A percentile compares a stretch with the other conserved stretches of the same genome.
These are phyloP conservation scores for Sphaerophoria rueppellii DNA, from an alignment of 2,888 invertebrate genomes.

Conservation along the genomic window DNA sequence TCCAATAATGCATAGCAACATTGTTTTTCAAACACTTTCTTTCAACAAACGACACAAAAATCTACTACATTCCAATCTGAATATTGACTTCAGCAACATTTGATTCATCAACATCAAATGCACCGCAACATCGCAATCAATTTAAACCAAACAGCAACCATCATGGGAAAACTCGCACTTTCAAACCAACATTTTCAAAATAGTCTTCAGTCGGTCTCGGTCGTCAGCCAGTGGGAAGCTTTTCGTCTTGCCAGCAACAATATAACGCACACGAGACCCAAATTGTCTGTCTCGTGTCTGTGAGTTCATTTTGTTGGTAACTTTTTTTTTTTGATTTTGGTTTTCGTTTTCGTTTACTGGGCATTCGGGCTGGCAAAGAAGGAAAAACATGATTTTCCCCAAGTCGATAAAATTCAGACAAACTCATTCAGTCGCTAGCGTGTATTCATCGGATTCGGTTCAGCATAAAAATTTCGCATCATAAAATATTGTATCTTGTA, in stretches of 20 bases:
- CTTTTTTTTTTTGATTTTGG: slow-evolving; percentile 10
- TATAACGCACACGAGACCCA: slow-evolving; percentile 39
- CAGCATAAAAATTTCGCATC: slow-evolving; percentile 39
- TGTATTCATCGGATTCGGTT: slow-evolving; percentile 69
- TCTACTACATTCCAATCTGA: slow-evolving; percentile 9
- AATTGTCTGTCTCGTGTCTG: slow-evolving; percentile 19
- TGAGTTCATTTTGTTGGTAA: background rate
- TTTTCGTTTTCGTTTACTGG: background rate
- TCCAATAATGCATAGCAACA: slow-evolving; percentile 4
- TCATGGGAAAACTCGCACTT: slow-evolving; percentile 71
- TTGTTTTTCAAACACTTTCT: background rate
- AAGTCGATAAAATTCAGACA: slow-evolving; percentile 63
- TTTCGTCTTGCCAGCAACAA: slow-evolving; percentile 33
- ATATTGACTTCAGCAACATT: slow-evolving; percentile 42
- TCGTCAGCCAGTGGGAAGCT: slow-evolving; percentile 45
- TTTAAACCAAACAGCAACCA: slow-evolving; percentile 37
- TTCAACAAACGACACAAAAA: slow-evolving; percentile 2
- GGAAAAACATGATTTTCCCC: slow-evolving; percentile 70
- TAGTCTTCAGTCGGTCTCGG: slow-evolving; percentile 21
- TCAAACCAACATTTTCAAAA: slow-evolving; percentile 37
- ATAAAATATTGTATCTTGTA: background rate
- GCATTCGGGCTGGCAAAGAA: slow-evolving; percentile 44
- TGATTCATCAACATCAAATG: background rate
- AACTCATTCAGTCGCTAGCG: slow-evolving; percentile 67
- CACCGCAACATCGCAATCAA: background rate